Evolutionary conservation across 2,113 vertebrate species (phyloP).

Genomic region (Malurus melanocephalus): DNA sequence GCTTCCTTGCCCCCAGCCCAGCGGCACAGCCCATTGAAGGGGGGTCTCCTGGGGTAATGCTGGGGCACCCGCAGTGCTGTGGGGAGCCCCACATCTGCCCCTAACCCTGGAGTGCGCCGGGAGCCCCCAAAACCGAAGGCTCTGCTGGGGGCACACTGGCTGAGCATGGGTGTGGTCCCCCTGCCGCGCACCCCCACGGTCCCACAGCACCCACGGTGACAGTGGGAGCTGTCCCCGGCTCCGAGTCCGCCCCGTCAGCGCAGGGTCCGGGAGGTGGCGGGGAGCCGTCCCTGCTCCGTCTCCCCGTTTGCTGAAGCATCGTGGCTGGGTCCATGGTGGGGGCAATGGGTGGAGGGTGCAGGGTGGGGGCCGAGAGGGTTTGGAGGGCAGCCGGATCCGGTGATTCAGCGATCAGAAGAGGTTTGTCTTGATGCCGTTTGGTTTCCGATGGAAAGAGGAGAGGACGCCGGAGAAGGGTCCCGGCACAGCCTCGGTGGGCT

Average conservation of each 20-base stretch:
- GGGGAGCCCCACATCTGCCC: background rate
- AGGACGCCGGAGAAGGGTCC: slow-evolving; percentile 93
- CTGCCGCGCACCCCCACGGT: rapidly evolving
- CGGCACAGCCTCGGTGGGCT: slow-evolving; percentile 86
- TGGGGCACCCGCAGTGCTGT: background rate
- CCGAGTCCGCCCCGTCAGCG: background rate
- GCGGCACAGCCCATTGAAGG: background rate
- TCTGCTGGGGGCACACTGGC: background rate
- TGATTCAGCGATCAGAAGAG: slow-evolving; percentile 82
- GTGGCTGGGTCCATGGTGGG: background rate
- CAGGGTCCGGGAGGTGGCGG: background rate
- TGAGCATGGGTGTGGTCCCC: background rate
- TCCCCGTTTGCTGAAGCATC: background rate
- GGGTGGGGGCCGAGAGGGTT: background rate
- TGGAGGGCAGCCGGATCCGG: background rate
- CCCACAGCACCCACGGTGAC: background rate
- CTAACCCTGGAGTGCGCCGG: background rate
- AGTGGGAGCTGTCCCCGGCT: background rate
- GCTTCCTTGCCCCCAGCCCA: background rate
- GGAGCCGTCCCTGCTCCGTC: background rate
- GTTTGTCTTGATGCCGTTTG: slow-evolving; percentile 87
- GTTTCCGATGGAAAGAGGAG: slow-evolving; percentile 94
- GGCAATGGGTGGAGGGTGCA: background rate
- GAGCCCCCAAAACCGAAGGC: background rate
- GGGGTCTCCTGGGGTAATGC: background rate